Evolutionary conservation across 2,113 vertebrate species (phyloP).

Genomic region (Neogobius melanostomus): DNA sequence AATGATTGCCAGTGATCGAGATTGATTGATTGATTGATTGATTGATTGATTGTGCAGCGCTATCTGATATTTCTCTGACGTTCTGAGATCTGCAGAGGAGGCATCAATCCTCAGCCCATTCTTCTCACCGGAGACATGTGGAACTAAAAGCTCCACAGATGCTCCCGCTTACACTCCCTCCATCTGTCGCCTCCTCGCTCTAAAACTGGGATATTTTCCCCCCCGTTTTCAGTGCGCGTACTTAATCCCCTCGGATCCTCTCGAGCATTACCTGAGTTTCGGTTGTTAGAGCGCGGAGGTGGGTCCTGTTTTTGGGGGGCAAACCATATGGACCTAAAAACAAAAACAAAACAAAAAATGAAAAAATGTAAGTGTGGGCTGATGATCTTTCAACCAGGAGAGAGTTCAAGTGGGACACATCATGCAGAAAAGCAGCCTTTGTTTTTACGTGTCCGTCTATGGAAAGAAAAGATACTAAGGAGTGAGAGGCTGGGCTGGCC

Average conservation of each 20-base stretch:
- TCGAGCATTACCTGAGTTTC: conserved; percentile 72
- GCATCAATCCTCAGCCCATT: conserved; percentile 38
- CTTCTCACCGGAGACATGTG: conserved; percentile 68
- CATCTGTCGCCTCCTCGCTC: conserved; percentile 66
- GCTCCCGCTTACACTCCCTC: conserved; percentile 66
- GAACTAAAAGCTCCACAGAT: conserved; percentile 77
- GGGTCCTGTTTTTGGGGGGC: conserved; percentile 73
- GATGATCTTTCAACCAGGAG: too few relatives aligned
- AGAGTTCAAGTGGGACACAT: too few relatives aligned
- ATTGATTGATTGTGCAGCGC: too few relatives aligned
- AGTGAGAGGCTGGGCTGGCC: too few relatives aligned
- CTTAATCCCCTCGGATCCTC: conserved; percentile 14
- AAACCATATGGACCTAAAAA: conserved; percentile 75
- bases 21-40: too few relatives aligned
- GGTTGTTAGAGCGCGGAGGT: conserved; percentile 74
- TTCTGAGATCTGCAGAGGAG: too few relatives aligned
- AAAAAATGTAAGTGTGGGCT: conserved; percentile 16
- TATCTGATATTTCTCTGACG: too few relatives aligned
- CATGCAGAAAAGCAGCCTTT: too few relatives aligned
- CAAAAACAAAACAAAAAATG: conserved; percentile 21
- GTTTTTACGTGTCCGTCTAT: too few relatives aligned
- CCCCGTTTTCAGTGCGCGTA: conserved; percentile 35
- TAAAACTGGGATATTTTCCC: background rate
- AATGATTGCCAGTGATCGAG: too few relatives aligned
- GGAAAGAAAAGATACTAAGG: too few relatives aligned